Conservation (phyloP, 2,113 vertebrate species). For the Pitta sordida region DNA sequence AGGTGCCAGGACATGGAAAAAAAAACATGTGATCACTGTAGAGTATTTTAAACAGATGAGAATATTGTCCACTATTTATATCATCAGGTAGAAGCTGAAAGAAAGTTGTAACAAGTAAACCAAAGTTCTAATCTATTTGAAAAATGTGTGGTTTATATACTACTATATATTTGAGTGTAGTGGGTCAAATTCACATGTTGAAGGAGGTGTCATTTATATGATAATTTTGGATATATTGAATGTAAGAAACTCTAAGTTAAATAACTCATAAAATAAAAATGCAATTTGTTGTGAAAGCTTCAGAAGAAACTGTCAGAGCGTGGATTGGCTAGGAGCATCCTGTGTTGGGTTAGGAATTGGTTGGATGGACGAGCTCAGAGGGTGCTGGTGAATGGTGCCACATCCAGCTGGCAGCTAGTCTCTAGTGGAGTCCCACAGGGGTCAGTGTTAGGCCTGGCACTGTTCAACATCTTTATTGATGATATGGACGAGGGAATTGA, state of each 20-base stretch:
- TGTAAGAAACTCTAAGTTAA: not conserved
- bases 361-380: no score
- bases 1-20: not conserved
- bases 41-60: not conserved
- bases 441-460: no score
- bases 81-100: not conserved
- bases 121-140: not conserved
- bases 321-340: no score
- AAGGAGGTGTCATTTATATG: not conserved
- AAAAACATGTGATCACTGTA: not conserved
- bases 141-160: not conserved
- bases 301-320: no score
- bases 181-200: not conserved
- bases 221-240: not conserved
- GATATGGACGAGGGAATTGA: no score
- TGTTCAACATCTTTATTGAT: no score
- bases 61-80: slow-evolving; percentile 1
- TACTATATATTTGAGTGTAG: not conserved
- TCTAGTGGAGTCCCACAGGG: no score
- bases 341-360: no score
- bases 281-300: not conserved
- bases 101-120: not conserved
- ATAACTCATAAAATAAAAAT: not conserved
- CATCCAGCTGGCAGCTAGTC: no score
- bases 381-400: no score